These are phyloP conservation scores for Sapajus apella DNA, from an alignment of 2,113 vertebrate species.

Conservation along the genomic window DNA sequence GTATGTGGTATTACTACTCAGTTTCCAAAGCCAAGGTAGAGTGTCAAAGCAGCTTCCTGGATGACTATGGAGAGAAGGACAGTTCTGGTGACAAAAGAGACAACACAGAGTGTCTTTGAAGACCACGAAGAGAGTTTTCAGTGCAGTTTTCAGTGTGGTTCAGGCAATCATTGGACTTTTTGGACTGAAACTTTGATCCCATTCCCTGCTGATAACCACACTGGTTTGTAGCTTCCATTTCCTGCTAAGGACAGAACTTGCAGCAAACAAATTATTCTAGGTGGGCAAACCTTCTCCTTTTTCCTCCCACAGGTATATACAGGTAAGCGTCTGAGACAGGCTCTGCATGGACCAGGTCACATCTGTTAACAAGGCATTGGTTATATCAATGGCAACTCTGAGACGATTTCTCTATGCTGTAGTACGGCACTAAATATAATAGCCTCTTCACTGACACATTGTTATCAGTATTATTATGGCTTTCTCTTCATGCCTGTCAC, in stretches of 20 bases:
- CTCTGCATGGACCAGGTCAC: slow-evolving; percentile 18
- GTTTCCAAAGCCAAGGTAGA: background rate
- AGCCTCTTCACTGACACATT: slow-evolving; percentile 77
- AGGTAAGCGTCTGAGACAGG: slow-evolving; percentile 41
- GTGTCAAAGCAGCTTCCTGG: background rate
- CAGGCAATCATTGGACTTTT: background rate
- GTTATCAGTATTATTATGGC: slow-evolving; percentile 80
- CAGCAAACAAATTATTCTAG: slow-evolving; percentile 46
- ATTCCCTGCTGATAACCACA: background rate
- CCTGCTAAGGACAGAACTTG: slow-evolving; percentile 45
- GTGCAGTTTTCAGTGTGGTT: background rate
- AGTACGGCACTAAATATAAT: slow-evolving; percentile 72
- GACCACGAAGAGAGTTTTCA: background rate
- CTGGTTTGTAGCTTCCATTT: background rate
- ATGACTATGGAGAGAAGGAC: background rate
- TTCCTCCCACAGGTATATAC: background rate
- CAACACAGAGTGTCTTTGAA: background rate
- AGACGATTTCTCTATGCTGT: slow-evolving; percentile 50
- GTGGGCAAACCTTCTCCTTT: slow-evolving; percentile 51
- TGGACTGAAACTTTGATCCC: background rate
- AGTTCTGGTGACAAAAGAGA: background rate
- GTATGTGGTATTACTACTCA: background rate
- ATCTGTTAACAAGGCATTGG: slow-evolving; percentile 42
- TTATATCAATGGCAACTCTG: slow-evolving; percentile 51
- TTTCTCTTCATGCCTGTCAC: slow-evolving; percentile 82